Base-by-base conservation (phyloP, 2,888 invertebrate species). In the Drosophila longiperda region DNA sequence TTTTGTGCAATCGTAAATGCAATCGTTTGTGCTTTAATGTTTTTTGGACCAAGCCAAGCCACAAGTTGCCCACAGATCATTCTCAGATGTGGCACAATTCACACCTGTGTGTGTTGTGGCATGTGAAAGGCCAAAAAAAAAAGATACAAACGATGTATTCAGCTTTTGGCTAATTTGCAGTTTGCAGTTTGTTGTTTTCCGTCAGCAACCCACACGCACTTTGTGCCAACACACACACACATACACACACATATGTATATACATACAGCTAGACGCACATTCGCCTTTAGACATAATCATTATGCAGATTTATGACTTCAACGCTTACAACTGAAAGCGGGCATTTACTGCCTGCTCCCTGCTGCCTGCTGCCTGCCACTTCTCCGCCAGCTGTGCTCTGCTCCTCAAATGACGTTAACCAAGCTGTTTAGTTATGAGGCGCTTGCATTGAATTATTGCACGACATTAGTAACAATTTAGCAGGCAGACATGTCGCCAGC, bases 241-340 rank as follows among this genome's bases (percentile, higher is more conserved):
- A 45, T 42, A 40, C 42, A 42, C 3, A 20, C 20, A 20, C 6
- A 11, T 11, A 26, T 2, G 6, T 6, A 42, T 11, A 42, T 6
- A 42, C 6, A 42, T 33, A 26, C 33, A 23, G 40, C 38, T 42
- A 38, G 42, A 48, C 42, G 49, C 58, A 59, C 38, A 33, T 53
- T 40, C 32, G 55, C 59, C 32, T 3, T 66, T 42, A 42, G 55
- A n/a, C 74, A 64, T 71, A 75, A 75, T 79, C 68, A 75, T 87
- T 84, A 89, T 89, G 77, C 72, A 81, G 89, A 87, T 87, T 87
- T 90, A 87, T 88, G 86, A 75, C 89, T 88, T 90, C 87, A 86
- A 86, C 86, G 90, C 89, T 88, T 87, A 87, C 75, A 77, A 86
- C 73, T 88, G 90, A 88, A 81, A 79, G 81, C 69, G 54, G 15